Evolutionary conservation across 2,888 invertebrate species (phyloP), one percentile per base, ranked within the genome.

Genomic region (Neelides folsomi): DNA sequence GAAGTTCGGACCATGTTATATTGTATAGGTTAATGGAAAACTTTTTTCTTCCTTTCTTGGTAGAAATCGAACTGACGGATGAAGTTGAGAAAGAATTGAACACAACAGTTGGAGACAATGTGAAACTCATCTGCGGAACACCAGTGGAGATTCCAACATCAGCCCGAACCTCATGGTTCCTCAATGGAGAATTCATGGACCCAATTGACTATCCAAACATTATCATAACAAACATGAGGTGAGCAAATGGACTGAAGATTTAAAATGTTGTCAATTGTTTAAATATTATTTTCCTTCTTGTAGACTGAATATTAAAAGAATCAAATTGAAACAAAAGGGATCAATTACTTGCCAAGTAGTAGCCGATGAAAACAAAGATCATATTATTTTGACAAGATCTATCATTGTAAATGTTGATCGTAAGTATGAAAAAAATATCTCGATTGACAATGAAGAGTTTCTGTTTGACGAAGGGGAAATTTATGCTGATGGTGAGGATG

Each of bases 71-170:
- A 42, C 12, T 39, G 39, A 39, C n/a, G 15, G 15, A 39, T n/a
- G 15, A 39, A 39, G 39, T 4, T 6, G 15, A 15, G 42, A 12
- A 15, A 42, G 18, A 16, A 42, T 15, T 18, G 5, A 39, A 19
- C 10, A 40, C 27, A 12, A 47, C 38, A 0, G 49, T 45, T 16
- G 55, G 57, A 12, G 49, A 45, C 3, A 49, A 45, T 8, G 35
- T 63, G 1, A 49, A 56, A 46, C 50, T 63, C 12, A 39, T 55
- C 8, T 63, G 63, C 53, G 34, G 55, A n/a, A 53, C 58, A 4
- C 53, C 59, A 27, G 36, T 40, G 12, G 63, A 60, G 45, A 47
- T 49, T 13, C 40, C 40, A 7, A 53, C 49, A n/a, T 48, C 46
- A 10, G 45, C 55, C 38, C 49, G 52, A 20, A 59, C 57, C 10